These are phyloP conservation scores for Oostethus manadensis DNA, from an alignment of 2,113 vertebrate species.

Conservation along the genomic window DNA sequence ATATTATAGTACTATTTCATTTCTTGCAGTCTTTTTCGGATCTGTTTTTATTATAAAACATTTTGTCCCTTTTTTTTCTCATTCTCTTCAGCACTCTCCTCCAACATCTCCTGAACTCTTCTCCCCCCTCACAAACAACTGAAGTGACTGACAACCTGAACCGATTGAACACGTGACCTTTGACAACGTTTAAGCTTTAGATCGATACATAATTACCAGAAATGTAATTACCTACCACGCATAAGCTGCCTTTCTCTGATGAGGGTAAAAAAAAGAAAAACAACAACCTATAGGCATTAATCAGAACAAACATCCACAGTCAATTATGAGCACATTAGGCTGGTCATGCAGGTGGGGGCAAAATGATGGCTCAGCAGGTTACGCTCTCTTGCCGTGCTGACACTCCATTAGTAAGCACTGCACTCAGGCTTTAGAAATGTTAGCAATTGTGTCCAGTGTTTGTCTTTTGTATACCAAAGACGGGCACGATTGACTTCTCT, in stretches of 20 bases:
- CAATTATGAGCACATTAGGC: conserved; percentile 34
- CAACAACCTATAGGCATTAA: conserved; percentile 12
- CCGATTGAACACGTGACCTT: conserved; percentile 25
- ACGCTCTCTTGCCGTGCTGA: background rate
- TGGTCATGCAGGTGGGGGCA: conserved; percentile 28
- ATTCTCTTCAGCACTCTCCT: background rate
- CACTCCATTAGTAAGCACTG: conserved; percentile 6
- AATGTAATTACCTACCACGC: conserved; percentile 42
- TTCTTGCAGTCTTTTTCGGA: too few relatives aligned
- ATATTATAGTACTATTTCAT: too few relatives aligned
- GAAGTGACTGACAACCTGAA: conserved; percentile 11
- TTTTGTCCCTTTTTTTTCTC: conserved; percentile 1
- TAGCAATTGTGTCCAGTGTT: too few relatives aligned
- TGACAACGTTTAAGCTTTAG: conserved; percentile 36
- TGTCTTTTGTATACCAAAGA: too few relatives aligned
- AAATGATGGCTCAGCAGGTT: conserved; percentile 15
- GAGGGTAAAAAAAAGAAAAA: background rate
- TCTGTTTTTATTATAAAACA: too few relatives aligned
- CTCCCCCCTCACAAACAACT: conserved; percentile 1
- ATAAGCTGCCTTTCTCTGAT: conserved; percentile 14
- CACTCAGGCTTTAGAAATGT: too few relatives aligned
- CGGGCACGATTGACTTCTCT: too few relatives aligned
- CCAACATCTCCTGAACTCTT: background rate
- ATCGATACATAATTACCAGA: conserved; percentile 53
- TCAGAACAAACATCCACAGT: conserved; percentile 21